Evolutionary conservation across 1,140 invertebrate genomes (phyloP).

Genomic region (Leptinotarsa lineolata): DNA sequence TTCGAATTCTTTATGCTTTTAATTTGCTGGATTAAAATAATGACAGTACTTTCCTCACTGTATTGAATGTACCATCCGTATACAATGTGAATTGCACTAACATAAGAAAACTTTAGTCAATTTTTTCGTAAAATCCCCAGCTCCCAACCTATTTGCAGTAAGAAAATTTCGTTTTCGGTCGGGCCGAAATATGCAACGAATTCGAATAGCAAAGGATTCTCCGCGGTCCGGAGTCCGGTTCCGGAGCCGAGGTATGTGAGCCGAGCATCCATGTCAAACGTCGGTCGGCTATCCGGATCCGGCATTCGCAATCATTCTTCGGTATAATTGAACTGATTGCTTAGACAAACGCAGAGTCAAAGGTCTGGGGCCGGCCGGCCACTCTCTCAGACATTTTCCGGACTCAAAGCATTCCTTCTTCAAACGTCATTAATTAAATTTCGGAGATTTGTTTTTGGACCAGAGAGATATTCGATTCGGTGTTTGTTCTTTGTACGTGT

Average conservation of each 20-base stretch:
- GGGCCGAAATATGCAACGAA: constrained; percentile 13
- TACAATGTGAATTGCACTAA: too few relatives aligned
- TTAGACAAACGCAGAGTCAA: constrained; percentile 48
- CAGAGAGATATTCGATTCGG: constrained; percentile 48
- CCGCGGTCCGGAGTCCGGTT: constrained; percentile 5
- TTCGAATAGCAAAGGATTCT: constrained; percentile 7
- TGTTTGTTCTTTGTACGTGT: constrained; percentile 35
- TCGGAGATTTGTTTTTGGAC: constrained; percentile 55
- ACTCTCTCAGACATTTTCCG: constrained; percentile 6
- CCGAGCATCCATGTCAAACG: constrained; percentile 49
- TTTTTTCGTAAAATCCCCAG: too few relatives aligned
- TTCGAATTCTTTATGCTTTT: too few relatives aligned
- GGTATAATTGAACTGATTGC: constrained; percentile 55
- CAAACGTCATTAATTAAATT: constrained; percentile 57
- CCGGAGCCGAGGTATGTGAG: constrained; percentile 45
- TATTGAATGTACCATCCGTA: too few relatives aligned
- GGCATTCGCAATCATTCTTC: constrained; percentile 46
- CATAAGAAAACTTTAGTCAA: too few relatives aligned
- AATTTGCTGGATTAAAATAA: too few relatives aligned
- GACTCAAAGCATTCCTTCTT: constrained; percentile 54
- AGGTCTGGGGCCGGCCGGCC: not conserved
- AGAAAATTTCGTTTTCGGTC: too few relatives aligned
- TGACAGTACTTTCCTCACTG: too few relatives aligned
- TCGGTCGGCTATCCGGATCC: constrained; percentile 25
- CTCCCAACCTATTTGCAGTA: too few relatives aligned